Base-by-base conservation (phyloP, 2,113 vertebrate species). In the Balaeniceps rex region DNA sequence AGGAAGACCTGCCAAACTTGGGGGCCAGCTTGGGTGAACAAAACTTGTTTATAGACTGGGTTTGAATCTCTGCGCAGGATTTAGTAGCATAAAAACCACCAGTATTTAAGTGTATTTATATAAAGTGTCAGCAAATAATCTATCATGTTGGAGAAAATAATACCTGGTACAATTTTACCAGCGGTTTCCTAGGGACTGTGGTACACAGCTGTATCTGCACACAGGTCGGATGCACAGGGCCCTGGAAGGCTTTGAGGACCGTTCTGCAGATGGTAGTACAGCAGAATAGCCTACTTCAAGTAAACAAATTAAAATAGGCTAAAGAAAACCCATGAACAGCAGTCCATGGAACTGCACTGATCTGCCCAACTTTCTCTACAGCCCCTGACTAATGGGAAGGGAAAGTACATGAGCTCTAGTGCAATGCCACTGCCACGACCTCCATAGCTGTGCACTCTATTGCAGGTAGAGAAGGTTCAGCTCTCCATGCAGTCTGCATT, bases 391-490 rank as follows among this genome's bases (percentile, higher is more conserved):
- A 7, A 29, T 29, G 26, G 46, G 55, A 40, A 47, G 19, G 22
- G n/a, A 57, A 55, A 55, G 24, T 11, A 11, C 17, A 6, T 10
- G 28, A 82, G 22, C 13, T 36, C 4, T 11, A 51, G 14, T 21
- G 29, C 42, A 29, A 12, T 2, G 8, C 19, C 11, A 4, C 16
- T 33, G 42, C 47, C 33, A 34, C 0, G 1, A 26, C 15, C 23
- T 60, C 22, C 25, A 14, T 14, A 47, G 51, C 34, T 46, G 10
- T 24, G 46, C 5, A 7, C 5, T 2, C 9, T 24, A 3, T 23
- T n/a, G 29, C 29, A 12, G 9, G 19, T 18, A 38, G 42, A 31
- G 24, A 78, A 70, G 54, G 26, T 36, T 44, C 44, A 44, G 34
- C 44, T 82, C 70, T 52, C 18, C 31, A 34, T 49, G 25, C 19